Evolutionary conservation across 2,113 vertebrate species (phyloP), one percentile per base, ranked within the genome.

Genomic region (Petromus typicus): DNA sequence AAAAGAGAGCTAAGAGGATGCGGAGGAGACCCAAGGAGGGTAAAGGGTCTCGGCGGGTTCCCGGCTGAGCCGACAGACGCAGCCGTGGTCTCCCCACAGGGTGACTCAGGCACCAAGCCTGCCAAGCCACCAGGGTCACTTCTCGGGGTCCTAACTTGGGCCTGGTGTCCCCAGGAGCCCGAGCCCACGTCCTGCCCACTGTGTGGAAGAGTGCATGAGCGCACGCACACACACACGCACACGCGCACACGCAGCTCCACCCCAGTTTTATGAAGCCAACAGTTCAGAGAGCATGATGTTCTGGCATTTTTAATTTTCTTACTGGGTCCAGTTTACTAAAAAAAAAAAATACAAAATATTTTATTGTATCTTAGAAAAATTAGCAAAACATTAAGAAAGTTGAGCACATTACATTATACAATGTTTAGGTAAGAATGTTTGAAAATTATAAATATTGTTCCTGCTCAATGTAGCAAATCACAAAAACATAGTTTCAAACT

Each of bases 381-480:
- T 97, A 98, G 97, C 96, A 98, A 98, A 96, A 98, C 96, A 83
- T 97, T 96, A 97, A 97, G 82, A 92, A 87, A 94, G 51, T 97
- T 98, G 96, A 98, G 94, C 86, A 73, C 91, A 95, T 66, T 81
- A 92, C 7, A 93, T 91, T 89, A 89, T 87, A 94, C 86, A 96
- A 66, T 95, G 22, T 82, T 96, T 90, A 93, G 51, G 54, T 51
- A 93, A 89, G 56, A 91, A 84, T 54, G 63, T 86, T 51, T 95
- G 89, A 69, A 96, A 96, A 96, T 93, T 96, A 98, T 88, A 98
- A 97, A 98, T 90, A 98, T 94, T 56, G 89, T 91, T 96, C 88
- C 80, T 48, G 93, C 81, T 97, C 37, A 86, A 93, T 80, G 89
- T n/a, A 95, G 61, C 90, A 80, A 73, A 95, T 92, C 92, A 96